A percentile compares a stretch with the other conserved stretches of the same genome.
Conservation (phyloP, 2,797 vertebrate species). For the Siniperca scherzeri region DNA sequence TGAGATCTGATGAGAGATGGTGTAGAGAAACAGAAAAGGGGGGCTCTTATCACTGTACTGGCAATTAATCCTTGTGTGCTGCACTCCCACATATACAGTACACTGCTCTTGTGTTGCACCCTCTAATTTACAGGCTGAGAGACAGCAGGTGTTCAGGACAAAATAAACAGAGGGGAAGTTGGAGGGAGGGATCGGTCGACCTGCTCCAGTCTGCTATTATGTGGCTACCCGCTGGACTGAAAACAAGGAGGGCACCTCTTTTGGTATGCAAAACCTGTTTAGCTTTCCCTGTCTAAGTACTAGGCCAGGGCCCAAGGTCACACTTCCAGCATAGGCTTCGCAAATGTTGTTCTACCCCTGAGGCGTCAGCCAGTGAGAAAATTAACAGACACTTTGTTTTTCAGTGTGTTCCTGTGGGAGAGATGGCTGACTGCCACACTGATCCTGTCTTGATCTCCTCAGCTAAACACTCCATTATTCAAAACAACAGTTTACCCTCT, state of each 20-base stretch:
- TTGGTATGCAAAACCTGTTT: constrained; percentile 79
- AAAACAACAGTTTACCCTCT: constrained; percentile 52
- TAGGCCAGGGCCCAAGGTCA: constrained; percentile 72
- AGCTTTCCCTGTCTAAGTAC: constrained; percentile 57
- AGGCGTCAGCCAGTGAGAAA: constrained; percentile 64
- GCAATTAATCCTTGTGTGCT: constrained; percentile 72
- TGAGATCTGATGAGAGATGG: constrained; percentile 53
- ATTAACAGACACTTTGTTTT: constrained; percentile 66
- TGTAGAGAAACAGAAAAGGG: constrained; percentile 45
- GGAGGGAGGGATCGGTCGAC: constrained; percentile 58
- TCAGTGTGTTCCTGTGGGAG: constrained; percentile 45
- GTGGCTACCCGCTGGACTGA: constrained; percentile 66
- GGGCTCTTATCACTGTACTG: constrained; percentile 65
- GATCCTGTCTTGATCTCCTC: constrained; percentile 60
- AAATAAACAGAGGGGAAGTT: constrained; percentile 73
- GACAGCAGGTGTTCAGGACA: constrained; percentile 78
- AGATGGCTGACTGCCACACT: constrained; percentile 62
- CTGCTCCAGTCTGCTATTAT: constrained; percentile 65
- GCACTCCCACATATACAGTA: constrained; percentile 66
- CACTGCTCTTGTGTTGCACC: constrained; percentile 62
- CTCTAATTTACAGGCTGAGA: constrained; percentile 79
- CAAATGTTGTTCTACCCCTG: constrained; percentile 68
- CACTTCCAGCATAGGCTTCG: constrained; percentile 61
- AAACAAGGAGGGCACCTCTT: constrained; percentile 61
- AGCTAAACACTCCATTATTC: constrained; percentile 47